phyloP scores from a whole-genome alignment of 35 echinoderm and acorn worm genomes.

The Amphiura filiformis region DNA sequence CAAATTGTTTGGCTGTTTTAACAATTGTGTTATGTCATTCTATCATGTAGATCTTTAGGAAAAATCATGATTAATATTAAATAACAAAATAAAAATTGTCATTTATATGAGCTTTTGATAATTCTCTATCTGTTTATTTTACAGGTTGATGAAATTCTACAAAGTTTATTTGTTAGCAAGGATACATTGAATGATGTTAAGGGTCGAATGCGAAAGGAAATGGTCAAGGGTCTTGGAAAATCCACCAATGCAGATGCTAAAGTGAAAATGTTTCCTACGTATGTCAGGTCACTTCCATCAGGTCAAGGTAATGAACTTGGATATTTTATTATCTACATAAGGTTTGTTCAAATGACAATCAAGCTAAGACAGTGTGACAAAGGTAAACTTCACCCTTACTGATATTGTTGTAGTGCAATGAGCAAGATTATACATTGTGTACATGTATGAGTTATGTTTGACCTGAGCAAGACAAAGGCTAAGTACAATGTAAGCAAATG shows the following conservation, averaged over 20 bases:
- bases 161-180: slow-evolving; percentile 47
- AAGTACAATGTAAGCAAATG: no score
- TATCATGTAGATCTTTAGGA: no score
- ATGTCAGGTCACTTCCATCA: slow-evolving; percentile 82
- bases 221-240: slow-evolving; percentile 69
- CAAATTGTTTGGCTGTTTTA: no score
- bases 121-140: no score
- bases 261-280: slow-evolving; percentile 96
- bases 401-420: not conserved
- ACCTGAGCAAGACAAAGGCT: no score
- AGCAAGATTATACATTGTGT: no score
- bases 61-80: no score
- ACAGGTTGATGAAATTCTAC: slow-evolving; percentile 50
- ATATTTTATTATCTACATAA: slow-evolving; percentile 26
- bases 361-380: not conserved
- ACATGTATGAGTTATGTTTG: no score
- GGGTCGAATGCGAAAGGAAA: slow-evolving; percentile 41
- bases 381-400: not conserved
- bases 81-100: no score
- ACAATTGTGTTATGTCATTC: no score
- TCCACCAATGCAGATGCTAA: slow-evolving; percentile 57
- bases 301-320: slow-evolving; percentile 77
- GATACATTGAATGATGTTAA: slow-evolving; percentile 38
- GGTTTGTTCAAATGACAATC: not conserved
- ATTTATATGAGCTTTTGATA: no score